phyloP scores from a whole-genome alignment of 2,797 vertebrate species.

The Pelochelys cantorii region DNA sequence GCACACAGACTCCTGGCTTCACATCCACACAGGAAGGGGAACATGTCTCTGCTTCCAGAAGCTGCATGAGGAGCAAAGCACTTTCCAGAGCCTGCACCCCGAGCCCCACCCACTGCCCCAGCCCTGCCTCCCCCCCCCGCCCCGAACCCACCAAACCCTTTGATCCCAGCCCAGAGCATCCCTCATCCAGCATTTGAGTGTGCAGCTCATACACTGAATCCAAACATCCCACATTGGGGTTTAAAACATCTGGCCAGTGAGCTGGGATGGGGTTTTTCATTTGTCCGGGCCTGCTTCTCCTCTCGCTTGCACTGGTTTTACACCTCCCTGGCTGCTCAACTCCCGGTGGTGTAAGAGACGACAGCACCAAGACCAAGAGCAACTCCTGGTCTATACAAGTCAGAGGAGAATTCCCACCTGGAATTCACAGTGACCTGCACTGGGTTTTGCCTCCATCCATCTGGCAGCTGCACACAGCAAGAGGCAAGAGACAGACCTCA shows the following conservation, averaged over 20 bases:
- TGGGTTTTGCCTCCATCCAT: accelerated
- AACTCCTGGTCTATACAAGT: not conserved
- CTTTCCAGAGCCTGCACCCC: no score
- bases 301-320: not conserved
- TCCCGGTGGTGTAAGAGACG: not conserved
- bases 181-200: not conserved
- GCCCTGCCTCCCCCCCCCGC: no score
- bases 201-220: not conserved
- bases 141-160: no score
- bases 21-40: no score
- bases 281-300: not conserved
- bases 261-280: not conserved
- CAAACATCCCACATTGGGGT: not conserved
- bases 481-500: not conserved
- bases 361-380: not conserved
- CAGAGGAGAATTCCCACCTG: not conserved
- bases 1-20: no score
- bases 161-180: no score
- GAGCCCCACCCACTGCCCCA: no score
- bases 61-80: no score
- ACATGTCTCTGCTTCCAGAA: no score
- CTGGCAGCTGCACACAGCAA: not conserved
- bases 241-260: not conserved
- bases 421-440: not conserved
- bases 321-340: not conserved